These are phyloP conservation scores for Pyrocephalus nanus DNA, from an alignment of 2,797 vertebrate genomes.

Conservation along the genomic window DNA sequence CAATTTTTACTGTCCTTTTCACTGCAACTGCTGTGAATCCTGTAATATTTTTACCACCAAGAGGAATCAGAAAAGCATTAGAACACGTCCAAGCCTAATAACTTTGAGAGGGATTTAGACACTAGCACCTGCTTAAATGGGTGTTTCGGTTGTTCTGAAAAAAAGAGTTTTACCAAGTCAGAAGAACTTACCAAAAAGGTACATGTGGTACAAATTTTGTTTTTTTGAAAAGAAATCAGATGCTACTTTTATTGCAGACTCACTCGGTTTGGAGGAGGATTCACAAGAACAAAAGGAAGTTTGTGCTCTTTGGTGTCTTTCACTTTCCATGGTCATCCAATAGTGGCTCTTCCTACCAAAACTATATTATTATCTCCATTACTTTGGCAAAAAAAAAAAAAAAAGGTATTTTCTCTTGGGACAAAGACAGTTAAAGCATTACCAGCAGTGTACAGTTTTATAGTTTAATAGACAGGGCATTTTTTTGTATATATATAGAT, in stretches of 20 bases:
- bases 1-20: background rate
- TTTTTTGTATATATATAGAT: background rate
- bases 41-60: background rate
- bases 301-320: background rate
- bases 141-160: background rate
- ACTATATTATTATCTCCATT: background rate
- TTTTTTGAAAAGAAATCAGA: background rate
- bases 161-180: background rate
- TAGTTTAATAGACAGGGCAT: background rate
- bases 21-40: background rate
- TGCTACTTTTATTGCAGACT: background rate
- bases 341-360: background rate
- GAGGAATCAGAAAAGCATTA: background rate
- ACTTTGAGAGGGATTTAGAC: background rate
- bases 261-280: accelerated
- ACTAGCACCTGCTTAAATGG: background rate
- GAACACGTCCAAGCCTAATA: background rate
- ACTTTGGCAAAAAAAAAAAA: background rate
- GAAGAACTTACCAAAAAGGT: background rate
- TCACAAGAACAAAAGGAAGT: background rate
- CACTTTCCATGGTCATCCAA: background rate
- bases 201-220: accelerated
- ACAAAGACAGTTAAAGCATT: background rate
- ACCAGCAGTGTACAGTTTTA: background rate
- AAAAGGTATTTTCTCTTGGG: accelerated